A percentile compares a stretch with the other conserved stretches of the same genome.
phyloP scores from a whole-genome alignment of 2,888 invertebrate species.

The Congeria kusceri region DNA sequence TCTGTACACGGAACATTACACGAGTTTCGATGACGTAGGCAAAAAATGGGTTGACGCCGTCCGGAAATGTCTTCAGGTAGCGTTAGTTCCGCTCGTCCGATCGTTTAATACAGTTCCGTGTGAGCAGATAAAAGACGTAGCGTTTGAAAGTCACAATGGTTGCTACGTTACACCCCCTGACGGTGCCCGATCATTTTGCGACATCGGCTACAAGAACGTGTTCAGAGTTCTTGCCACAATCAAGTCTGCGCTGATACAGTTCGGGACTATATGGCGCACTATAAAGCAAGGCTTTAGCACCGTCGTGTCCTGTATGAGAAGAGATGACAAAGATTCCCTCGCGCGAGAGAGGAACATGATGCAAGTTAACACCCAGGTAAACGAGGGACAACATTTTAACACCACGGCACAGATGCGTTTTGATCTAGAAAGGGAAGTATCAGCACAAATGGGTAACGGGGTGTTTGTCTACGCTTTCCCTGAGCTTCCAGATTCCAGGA shows the following conservation, averaged over 20 bases:
- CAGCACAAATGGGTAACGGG: too few species aligned
- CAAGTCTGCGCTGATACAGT: background rate
- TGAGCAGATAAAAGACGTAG: conserved; percentile 26
- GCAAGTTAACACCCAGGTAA: too few species aligned
- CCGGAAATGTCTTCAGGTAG: conserved; percentile 49
- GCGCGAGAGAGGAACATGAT: background rate
- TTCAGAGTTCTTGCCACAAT: conserved; percentile 4
- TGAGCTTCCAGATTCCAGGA: too few species aligned
- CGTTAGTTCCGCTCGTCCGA: conserved; percentile 44
- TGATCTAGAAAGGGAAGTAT: too few species aligned
- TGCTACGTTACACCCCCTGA: conserved; percentile 40
- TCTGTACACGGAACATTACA: conserved; percentile 29
- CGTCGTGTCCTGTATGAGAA: background rate
- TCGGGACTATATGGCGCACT: background rate
- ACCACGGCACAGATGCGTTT: too few species aligned
- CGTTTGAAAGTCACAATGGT: conserved; percentile 26
- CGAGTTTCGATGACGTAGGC: conserved; percentile 21
- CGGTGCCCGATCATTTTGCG: conserved; percentile 21
- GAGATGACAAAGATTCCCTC: background rate
- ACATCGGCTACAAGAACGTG: conserved; percentile 8
- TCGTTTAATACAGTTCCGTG: conserved; percentile 28
- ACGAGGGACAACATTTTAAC: too few species aligned
- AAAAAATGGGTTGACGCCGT: conserved; percentile 50
- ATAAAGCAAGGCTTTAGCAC: background rate
- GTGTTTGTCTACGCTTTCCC: too few species aligned